Conservation (phyloP, 2,888 invertebrate species). For the Exephanes ischioxanthus region DNA sequence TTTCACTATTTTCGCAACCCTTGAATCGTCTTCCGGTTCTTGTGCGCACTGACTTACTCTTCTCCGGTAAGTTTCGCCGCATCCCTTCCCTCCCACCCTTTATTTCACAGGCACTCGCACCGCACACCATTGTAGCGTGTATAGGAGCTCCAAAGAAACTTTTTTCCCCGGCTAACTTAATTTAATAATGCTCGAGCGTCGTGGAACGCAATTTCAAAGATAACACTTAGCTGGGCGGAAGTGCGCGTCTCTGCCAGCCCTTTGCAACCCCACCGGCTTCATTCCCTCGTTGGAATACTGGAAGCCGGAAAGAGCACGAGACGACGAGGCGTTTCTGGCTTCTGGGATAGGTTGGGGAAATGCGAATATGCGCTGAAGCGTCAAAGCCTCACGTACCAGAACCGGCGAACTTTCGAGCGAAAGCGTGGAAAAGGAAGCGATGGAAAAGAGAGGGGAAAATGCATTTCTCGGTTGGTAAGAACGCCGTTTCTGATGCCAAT, state of each 20-base stretch:
- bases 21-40: constrained; percentile 35
- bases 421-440: constrained; percentile 4
- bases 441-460: constrained; percentile 12
- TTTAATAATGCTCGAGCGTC: constrained; percentile 79
- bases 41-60: constrained; percentile 15
- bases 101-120: constrained; percentile 1
- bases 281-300: constrained; percentile 57
- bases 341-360: constrained; percentile 44
- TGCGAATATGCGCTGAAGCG: constrained; percentile 59
- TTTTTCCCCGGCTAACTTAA: constrained; percentile 78
- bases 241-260: constrained; percentile 62
- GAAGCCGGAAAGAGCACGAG: constrained; percentile 51
- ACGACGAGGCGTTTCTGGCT: constrained; percentile 42
- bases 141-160: constrained; percentile 72
- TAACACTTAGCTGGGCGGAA: constrained; percentile 77
- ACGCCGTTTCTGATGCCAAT: constrained; percentile 10
- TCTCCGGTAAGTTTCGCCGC: constrained; percentile 13
- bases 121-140: neutral
- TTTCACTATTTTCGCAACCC: constrained; percentile 26
- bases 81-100: neutral
- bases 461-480: constrained; percentile 32
- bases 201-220: constrained; percentile 81
- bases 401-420: constrained; percentile 19
- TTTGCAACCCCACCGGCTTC: constrained; percentile 44
- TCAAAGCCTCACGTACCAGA: constrained; percentile 46